Percentiles rank a stretch among this genome's conserved stretches.
Conservation (phyloP, 1,140 invertebrate species). For the Heliconius hewitsoni region DNA sequence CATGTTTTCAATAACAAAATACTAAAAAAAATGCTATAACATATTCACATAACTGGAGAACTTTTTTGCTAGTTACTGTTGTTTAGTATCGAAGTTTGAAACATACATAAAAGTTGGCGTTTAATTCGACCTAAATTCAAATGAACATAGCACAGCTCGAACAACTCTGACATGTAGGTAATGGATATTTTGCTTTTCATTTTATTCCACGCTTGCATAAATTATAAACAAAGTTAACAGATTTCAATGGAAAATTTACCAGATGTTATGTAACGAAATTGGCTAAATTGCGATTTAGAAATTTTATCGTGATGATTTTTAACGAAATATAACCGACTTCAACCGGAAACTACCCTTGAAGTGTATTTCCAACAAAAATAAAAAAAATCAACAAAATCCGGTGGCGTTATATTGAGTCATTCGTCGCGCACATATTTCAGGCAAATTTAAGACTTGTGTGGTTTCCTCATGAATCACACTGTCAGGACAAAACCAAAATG, state of each 20-base stretch:
- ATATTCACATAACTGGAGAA: background rate
- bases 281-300: background rate
- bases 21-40: background rate
- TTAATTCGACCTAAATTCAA: constrained; percentile 14
- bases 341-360: too few relatives aligned
- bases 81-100: background rate
- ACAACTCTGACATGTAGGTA: background rate
- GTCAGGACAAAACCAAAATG: too few relatives aligned
- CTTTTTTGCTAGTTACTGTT: constrained; percentile 1
- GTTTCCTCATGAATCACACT: too few relatives aligned
- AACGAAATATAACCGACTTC: too few relatives aligned
- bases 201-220: background rate
- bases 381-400: too few relatives aligned
- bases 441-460: too few relatives aligned
- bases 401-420: too few relatives aligned
- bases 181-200: background rate
- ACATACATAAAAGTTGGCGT: background rate
- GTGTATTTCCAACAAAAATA: too few relatives aligned
- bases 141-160: background rate
- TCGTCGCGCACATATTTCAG: too few relatives aligned
- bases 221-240: constrained; percentile 1
- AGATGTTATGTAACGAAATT: background rate
- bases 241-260: background rate
- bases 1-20: too few relatives aligned
- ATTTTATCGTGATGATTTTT: background rate